Percentiles rank a stretch among this genome's conserved stretches.
phyloP scores from a whole-genome alignment of 2,797 vertebrate genomes.

The Sebastes taczanowskii region DNA sequence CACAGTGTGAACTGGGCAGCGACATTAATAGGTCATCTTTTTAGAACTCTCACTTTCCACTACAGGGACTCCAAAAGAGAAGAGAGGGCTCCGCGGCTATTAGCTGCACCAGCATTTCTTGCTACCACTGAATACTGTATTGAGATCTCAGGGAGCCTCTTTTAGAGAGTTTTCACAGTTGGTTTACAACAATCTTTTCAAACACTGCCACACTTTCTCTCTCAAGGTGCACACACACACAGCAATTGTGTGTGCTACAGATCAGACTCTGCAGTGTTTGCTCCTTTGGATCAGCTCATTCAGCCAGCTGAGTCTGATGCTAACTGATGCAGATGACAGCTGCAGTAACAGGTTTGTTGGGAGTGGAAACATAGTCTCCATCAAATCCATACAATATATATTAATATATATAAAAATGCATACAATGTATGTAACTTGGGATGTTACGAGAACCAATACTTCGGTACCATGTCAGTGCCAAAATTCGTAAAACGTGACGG shows the following conservation, averaged over 20 bases:
- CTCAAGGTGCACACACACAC: conserved; percentile 1
- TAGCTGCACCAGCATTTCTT: conserved; percentile 35
- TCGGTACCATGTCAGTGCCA: no score
- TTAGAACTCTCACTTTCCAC: conserved; percentile 5
- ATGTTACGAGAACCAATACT: no score
- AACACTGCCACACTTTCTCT: neutral
- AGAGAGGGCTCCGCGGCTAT: neutral
- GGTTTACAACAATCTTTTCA: conserved; percentile 6
- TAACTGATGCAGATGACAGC: neutral
- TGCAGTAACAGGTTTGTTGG: neutral
- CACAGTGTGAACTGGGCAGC: conserved; percentile 22
- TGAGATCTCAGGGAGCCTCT: conserved; percentile 11
- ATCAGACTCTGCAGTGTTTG: neutral
- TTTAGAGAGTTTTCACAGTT: conserved; percentile 6
- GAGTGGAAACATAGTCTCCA: neutral
- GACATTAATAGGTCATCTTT: conserved; percentile 32
- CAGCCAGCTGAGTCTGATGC: neutral
- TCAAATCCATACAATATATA: no score
- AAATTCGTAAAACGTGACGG: no score
- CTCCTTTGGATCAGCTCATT: neutral
- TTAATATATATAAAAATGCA: no score
- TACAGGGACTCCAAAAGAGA: conserved; percentile 18
- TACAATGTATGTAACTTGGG: no score
- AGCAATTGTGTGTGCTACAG: neutral
- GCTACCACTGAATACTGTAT: neutral